Percentiles rank a stretch among this genome's conserved stretches.
These are phyloP conservation scores for Lapara coniferarum DNA, from an alignment of 2,888 invertebrate species.

Conservation along the genomic window DNA sequence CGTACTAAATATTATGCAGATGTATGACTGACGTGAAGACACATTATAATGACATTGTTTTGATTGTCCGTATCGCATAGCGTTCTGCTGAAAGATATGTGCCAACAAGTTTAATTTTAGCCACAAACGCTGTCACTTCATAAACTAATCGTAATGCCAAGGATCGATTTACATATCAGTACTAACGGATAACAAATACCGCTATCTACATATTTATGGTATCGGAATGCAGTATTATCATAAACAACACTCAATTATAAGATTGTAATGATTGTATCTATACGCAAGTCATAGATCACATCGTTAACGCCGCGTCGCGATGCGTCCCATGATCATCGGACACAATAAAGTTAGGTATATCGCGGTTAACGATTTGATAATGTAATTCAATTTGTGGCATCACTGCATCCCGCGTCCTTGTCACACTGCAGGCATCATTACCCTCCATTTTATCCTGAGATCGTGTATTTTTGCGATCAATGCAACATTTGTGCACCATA, in stretches of 20 bases:
- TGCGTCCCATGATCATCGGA: slow-evolving; percentile 48
- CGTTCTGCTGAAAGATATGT: slow-evolving; percentile 60
- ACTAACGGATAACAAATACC: slow-evolving; percentile 21
- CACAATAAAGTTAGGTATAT: slow-evolving; percentile 62
- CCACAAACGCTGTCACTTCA: slow-evolving; percentile 19
- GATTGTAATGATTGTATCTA: slow-evolving; percentile 54
- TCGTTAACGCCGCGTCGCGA: slow-evolving; percentile 43
- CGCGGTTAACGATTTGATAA: slow-evolving; percentile 72
- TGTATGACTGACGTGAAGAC: slow-evolving; percentile 34
- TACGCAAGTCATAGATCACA: slow-evolving; percentile 54
- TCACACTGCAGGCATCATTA: slow-evolving; percentile 57
- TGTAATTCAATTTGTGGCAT: slow-evolving; percentile 75
- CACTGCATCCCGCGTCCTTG: slow-evolving; percentile 63
- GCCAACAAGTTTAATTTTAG: slow-evolving; percentile 52
- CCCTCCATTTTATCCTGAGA: slow-evolving; percentile 59
- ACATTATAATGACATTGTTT: slow-evolving; percentile 61
- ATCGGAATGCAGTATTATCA: slow-evolving; percentile 3
- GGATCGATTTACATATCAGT: slow-evolving; percentile 17
- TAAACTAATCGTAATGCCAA: background rate
- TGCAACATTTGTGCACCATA: slow-evolving; percentile 33
- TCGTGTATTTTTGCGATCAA: slow-evolving; percentile 31
- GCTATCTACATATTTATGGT: slow-evolving; percentile 10
- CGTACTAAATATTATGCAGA: slow-evolving; percentile 23
- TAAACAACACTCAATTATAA: slow-evolving; percentile 14
- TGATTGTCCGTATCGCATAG: slow-evolving; percentile 62